These are phyloP conservation scores for Nomada flava DNA, from an alignment of 2,888 invertebrate genomes.

Conservation along the genomic window DNA sequence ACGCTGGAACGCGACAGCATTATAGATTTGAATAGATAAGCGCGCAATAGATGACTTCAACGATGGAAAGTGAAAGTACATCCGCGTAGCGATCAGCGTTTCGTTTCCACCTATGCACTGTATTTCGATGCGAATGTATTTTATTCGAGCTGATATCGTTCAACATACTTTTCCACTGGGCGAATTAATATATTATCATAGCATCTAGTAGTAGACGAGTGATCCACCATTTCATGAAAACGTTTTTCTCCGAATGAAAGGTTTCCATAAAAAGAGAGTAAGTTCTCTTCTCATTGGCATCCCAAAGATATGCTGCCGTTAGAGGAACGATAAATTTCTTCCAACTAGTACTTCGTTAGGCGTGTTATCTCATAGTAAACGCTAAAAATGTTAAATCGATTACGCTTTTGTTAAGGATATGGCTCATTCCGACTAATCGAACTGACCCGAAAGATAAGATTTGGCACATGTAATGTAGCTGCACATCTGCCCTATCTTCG, in stretches of 20 bases:
- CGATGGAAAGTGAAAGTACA: slow-evolving; percentile 64
- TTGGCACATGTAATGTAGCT: slow-evolving; percentile 81
- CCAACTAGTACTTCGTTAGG: too few relatives aligned
- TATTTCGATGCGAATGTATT: slow-evolving; percentile 9
- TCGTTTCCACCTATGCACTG: slow-evolving; percentile 43
- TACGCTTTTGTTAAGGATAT: background rate
- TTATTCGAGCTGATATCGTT: background rate
- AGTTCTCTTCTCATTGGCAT: too few relatives aligned
- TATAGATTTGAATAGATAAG: slow-evolving; percentile 39
- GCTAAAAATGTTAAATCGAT: background rate
- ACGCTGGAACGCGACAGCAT: slow-evolving; percentile 29
- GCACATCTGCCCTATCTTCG: slow-evolving; percentile 81
- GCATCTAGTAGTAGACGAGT: too few relatives aligned
- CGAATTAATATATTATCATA: background rate
- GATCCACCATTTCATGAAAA: too few relatives aligned
- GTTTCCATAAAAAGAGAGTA: too few relatives aligned
- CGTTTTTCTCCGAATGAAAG: too few relatives aligned
- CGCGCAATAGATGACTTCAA: slow-evolving; percentile 31
- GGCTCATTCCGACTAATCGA: slow-evolving; percentile 14
- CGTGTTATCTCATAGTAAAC: too few relatives aligned
- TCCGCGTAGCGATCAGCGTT: slow-evolving; percentile 46
- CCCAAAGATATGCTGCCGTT: too few relatives aligned
- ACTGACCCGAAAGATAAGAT: slow-evolving; percentile 81
- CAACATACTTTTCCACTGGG: background rate
- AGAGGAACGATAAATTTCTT: too few relatives aligned